These are phyloP conservation scores for Dendrophyllia cribrosa DNA, from an alignment of 64 coral and sea anemone genomes.

Conservation along the genomic window DNA sequence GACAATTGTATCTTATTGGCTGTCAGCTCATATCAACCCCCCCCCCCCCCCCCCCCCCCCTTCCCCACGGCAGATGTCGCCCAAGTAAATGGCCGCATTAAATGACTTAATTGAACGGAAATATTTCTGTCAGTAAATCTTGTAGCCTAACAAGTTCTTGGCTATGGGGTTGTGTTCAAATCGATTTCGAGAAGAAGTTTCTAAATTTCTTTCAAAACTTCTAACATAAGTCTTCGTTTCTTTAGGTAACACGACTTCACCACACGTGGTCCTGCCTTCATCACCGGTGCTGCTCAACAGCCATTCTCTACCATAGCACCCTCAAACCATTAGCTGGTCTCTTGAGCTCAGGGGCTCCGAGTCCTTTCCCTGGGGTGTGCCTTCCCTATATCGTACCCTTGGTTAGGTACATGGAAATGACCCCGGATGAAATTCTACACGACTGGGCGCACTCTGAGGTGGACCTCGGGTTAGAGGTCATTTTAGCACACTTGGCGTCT, in stretches of 20 bases:
- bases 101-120: too few species aligned
- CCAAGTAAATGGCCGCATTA: too few species aligned
- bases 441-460: constrained; percentile 67
- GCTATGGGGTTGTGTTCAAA: too few species aligned
- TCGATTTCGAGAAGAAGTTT: too few species aligned
- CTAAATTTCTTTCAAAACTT: background rate
- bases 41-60: too few species aligned
- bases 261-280: constrained; percentile 96
- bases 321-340: constrained; percentile 85
- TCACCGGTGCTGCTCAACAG: constrained; percentile 77
- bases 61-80: too few species aligned
- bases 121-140: too few species aligned
- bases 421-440: constrained; percentile 77
- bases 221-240: background rate
- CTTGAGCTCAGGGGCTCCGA: constrained; percentile 85
- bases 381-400: constrained; percentile 87
- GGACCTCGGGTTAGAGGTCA: constrained; percentile 75
- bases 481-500: constrained; percentile 73
- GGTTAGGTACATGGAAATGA: constrained; percentile 80
- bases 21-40: too few species aligned
- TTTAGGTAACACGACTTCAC: constrained; percentile 84
- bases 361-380: constrained; percentile 94
- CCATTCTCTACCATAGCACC: constrained; percentile 84
- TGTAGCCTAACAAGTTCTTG: too few species aligned
- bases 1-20: too few species aligned